Conservation (phyloP, 2,797 vertebrate genomes). For the Anas flavirostris region DNA sequence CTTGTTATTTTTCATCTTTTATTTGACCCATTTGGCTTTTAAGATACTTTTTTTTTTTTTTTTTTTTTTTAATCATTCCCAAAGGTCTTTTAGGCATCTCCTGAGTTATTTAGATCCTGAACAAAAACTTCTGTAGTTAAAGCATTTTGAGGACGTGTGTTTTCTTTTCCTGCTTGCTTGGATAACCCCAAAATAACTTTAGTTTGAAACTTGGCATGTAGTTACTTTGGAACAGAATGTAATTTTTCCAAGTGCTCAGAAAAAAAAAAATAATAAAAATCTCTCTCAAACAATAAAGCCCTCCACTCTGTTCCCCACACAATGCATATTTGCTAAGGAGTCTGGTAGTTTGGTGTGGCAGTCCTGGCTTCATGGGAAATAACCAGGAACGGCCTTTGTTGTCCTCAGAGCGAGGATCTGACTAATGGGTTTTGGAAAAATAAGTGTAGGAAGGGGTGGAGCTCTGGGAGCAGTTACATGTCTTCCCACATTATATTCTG, state of each 20-base stretch:
- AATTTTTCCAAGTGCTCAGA: background rate
- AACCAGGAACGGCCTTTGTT: background rate
- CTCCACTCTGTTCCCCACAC: rapidly evolving
- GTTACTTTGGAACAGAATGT: background rate
- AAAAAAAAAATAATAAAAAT: background rate
- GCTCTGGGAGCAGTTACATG: background rate
- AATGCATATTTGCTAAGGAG: background rate
- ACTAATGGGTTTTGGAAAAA: constrained; percentile 26
- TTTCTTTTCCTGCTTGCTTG: constrained; percentile 28
- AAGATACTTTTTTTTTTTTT: background rate
- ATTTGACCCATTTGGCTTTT: background rate
- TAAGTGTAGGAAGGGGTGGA: background rate
- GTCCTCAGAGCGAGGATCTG: background rate
- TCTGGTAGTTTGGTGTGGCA: background rate
- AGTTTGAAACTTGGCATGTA: background rate
- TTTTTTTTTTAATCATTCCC: background rate
- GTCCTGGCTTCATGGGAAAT: background rate
- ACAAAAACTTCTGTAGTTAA: background rate
- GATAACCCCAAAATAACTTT: background rate
- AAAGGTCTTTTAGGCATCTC: background rate
- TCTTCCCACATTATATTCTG: constrained; percentile 25
- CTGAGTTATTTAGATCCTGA: background rate
- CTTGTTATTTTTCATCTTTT: background rate
- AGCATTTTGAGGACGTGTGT: background rate
- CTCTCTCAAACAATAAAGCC: background rate